A percentile compares a stretch with the other conserved stretches of the same genome.
phyloP scores from a whole-genome alignment of 2,797 vertebrate genomes.

The Phalanger gymnotis region DNA sequence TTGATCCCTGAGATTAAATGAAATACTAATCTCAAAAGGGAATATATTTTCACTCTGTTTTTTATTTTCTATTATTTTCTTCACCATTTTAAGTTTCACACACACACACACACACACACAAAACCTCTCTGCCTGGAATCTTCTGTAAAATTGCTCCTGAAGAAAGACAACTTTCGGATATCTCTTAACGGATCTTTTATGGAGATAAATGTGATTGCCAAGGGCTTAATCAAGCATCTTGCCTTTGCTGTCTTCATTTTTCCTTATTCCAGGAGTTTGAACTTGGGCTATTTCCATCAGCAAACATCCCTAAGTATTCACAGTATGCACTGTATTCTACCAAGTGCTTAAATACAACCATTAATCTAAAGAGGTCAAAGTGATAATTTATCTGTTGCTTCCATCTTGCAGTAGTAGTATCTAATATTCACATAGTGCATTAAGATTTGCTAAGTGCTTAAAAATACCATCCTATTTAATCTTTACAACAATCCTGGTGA shows the following conservation, averaged over 20 bases:
- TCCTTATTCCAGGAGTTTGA: neutral
- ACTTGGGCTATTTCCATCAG: neutral
- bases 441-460: neutral
- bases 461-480: neutral
- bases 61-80: neutral
- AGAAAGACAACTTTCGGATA: neutral
- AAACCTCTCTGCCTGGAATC: neutral
- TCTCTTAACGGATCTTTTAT: neutral
- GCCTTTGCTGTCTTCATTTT: neutral
- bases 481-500: neutral
- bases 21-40: neutral
- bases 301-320: neutral
- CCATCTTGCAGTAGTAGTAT: neutral
- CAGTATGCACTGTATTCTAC: neutral
- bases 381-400: neutral
- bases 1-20: neutral
- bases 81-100: neutral
- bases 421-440: neutral
- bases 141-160: neutral
- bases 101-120: neutral
- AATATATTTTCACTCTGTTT: neutral
- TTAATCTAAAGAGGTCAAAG: neutral
- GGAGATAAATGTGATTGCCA: neutral
- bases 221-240: neutral
- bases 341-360: neutral